Percentiles rank a stretch among this genome's conserved stretches.
Conservation (phyloP, 2,888 invertebrate genomes). For the Drymonia ruficornis region DNA sequence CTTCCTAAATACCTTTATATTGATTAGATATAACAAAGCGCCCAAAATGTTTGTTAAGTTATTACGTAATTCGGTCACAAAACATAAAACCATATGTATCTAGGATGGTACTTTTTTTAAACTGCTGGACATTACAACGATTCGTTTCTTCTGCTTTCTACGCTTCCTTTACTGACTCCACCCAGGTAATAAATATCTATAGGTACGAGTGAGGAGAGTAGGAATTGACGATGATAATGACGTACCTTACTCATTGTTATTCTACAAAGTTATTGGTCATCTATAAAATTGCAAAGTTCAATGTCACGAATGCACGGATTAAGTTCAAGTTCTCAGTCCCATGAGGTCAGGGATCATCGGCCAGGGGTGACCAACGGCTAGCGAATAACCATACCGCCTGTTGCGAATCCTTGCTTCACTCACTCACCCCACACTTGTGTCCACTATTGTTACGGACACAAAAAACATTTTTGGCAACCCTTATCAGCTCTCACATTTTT, state of each 20-base stretch:
- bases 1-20: too few relatives aligned
- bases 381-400: constrained; percentile 41
- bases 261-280: neutral
- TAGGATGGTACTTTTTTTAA: too few relatives aligned
- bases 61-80: too few relatives aligned
- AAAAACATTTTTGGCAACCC: constrained; percentile 21
- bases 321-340: constrained; percentile 77
- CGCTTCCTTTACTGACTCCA: too few relatives aligned
- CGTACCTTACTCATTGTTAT: neutral
- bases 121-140: too few relatives aligned
- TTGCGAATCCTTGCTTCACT: constrained; percentile 40
- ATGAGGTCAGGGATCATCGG: constrained; percentile 76
- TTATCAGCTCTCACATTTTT: constrained; percentile 23
- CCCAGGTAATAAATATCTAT: too few relatives aligned
- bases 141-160: too few relatives aligned
- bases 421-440: constrained; percentile 25
- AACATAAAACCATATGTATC: too few relatives aligned
- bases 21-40: too few relatives aligned
- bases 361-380: constrained; percentile 81
- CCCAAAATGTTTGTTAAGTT: too few relatives aligned
- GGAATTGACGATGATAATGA: too few relatives aligned
- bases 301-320: constrained; percentile 52
- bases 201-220: too few relatives aligned
- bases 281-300: constrained; percentile 47
- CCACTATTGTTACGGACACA: neutral